phyloP scores from a whole-genome alignment of 2,113 vertebrate species.

The Erythrocercus mccallii region DNA sequence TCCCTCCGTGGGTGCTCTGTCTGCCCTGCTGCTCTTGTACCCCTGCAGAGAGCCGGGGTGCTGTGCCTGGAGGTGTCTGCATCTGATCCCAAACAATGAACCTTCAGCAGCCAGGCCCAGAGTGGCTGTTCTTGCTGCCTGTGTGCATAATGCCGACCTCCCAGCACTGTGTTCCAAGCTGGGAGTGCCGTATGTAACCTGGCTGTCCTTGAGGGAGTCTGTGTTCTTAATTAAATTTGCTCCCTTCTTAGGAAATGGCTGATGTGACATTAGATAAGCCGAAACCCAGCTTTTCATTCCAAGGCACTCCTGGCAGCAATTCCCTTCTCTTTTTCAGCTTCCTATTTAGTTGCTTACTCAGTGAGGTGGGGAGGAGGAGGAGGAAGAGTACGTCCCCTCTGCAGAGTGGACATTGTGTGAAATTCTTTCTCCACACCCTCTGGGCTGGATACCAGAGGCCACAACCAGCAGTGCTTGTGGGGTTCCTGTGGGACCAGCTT shows the following conservation, averaged over 20 bases:
- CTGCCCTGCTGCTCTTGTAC: background rate
- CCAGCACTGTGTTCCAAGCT: background rate
- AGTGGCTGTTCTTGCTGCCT: background rate
- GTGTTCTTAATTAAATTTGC: slow-evolving; percentile 62
- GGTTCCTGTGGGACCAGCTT: background rate
- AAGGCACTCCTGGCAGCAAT: background rate
- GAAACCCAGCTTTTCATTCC: background rate
- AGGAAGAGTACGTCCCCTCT: background rate
- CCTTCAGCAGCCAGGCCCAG: background rate
- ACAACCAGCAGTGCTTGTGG: fast-evolving
- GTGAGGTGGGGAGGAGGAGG: background rate
- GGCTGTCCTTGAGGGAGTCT: slow-evolving; percentile 40
- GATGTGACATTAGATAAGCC: slow-evolving; percentile 65
- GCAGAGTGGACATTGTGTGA: background rate
- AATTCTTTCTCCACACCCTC: background rate
- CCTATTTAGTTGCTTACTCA: background rate
- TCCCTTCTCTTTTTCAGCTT: background rate
- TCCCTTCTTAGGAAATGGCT: slow-evolving; percentile 55
- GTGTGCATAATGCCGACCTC: background rate
- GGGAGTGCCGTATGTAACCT: slow-evolving; percentile 23
- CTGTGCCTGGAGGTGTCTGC: background rate
- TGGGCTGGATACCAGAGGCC: background rate
- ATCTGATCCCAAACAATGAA: background rate
- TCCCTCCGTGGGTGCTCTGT: background rate
- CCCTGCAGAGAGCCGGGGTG: background rate